Evolutionary conservation across 1,140 invertebrate species (phyloP).

Genomic region (Gonatopus flavifemur): DNA sequence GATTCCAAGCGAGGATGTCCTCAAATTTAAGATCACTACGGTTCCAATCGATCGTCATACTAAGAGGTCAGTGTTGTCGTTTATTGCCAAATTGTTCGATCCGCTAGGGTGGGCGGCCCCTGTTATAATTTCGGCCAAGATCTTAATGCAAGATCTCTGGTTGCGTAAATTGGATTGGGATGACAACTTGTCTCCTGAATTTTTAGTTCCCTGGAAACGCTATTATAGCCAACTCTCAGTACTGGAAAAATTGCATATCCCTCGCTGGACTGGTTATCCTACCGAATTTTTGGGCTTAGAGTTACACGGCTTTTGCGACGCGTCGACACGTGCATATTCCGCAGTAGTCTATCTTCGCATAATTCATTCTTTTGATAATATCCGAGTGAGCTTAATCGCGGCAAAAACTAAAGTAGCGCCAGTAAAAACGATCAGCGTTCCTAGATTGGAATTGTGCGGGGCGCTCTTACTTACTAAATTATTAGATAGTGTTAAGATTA

Average conservation of each 20-base stretch:
- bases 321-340: not conserved
- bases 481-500: too few species aligned
- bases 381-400: not conserved
- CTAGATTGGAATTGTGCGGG: constrained; percentile 11
- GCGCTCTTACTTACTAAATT: too few species aligned
- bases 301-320: not conserved
- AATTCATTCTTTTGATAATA: too few species aligned
- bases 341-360: not conserved
- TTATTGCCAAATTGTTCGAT: not conserved
- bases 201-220: not conserved
- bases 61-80: not conserved
- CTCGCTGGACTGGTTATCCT: not conserved
- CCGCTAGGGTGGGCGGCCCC: not conserved
- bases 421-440: constrained; percentile 4
- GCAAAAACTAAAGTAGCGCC: constrained; percentile 13
- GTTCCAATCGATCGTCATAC: not conserved
- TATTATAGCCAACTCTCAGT: not conserved
- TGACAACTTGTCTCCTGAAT: not conserved
- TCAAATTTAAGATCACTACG: too few species aligned
- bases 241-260: not conserved
- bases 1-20: too few species aligned
- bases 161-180: not conserved
- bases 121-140: not conserved
- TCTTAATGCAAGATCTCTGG: not conserved
- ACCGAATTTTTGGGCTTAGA: not conserved